phyloP scores from a whole-genome alignment of 2,113 vertebrate genomes.

The Sphaerodactylus townsendi region DNA sequence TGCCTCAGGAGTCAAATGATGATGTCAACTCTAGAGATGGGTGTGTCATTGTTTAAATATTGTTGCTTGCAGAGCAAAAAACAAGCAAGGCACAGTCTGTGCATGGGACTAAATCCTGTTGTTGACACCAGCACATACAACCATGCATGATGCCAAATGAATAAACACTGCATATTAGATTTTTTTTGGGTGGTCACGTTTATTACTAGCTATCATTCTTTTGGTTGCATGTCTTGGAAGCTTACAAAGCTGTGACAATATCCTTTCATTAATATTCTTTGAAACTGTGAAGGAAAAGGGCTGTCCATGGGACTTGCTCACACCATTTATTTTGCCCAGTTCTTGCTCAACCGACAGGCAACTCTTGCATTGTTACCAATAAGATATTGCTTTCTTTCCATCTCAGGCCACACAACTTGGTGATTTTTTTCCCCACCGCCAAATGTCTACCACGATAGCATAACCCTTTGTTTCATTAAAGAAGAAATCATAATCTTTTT shows the following conservation, averaged over 20 bases:
- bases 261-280: neutral
- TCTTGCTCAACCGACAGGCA: neutral
- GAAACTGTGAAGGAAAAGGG: neutral
- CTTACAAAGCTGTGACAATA: neutral
- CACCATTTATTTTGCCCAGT: neutral
- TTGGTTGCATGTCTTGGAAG: neutral
- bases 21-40: neutral
- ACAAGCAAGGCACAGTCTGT: neutral
- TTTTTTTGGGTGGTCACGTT: neutral
- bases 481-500: neutral
- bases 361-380: neutral
- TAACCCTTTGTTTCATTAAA: neutral
- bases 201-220: neutral
- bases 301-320: neutral
- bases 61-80: neutral
- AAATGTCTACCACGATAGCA: slow-evolving; percentile 5
- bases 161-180: neutral
- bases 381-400: slow-evolving; percentile 1
- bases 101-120: neutral
- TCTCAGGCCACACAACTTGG: neutral
- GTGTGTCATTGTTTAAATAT: neutral
- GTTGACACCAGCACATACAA: neutral
- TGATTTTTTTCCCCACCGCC: neutral
- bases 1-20: neutral
- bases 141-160: neutral